phyloP scores from a whole-genome alignment of 2,888 invertebrate species.

The Ophioninae sp. region DNA sequence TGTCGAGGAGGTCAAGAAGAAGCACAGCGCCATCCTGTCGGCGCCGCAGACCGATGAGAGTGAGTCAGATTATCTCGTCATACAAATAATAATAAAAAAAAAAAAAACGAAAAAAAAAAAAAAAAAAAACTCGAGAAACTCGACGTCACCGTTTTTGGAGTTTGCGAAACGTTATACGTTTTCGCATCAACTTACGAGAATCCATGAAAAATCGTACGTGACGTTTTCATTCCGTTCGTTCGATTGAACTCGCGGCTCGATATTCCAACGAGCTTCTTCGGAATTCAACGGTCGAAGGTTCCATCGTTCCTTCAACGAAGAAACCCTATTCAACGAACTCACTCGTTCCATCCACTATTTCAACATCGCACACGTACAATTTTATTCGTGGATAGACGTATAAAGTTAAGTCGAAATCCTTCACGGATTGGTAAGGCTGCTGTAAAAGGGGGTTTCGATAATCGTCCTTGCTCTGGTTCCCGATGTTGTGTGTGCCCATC shows the following conservation, averaged over 20 bases:
- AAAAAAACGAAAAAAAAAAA: too few relatives aligned
- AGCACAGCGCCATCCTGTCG: constrained; percentile 99
- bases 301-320: neutral
- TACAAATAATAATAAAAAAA: too few relatives aligned
- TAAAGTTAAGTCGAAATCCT: constrained; percentile 5
- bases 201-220: too few relatives aligned
- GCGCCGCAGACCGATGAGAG: constrained; percentile 99
- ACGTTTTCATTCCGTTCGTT: too few relatives aligned
- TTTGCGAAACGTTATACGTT: too few relatives aligned
- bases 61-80: constrained; percentile 83
- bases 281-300: neutral
- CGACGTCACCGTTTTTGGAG: too few relatives aligned
- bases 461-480: constrained; percentile 66
- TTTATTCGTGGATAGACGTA: neutral
- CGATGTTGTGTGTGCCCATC: constrained; percentile 40
- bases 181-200: too few relatives aligned
- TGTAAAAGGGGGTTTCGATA: constrained; percentile 32
- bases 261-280: neutral
- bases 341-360: neutral
- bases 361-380: neutral
- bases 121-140: too few relatives aligned
- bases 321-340: neutral
- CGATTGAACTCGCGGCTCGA: neutral
- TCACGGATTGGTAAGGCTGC: neutral
- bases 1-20: constrained; percentile 99